A percentile compares a stretch with the other conserved stretches of the same genome.
These are phyloP conservation scores for Prenolepis imparis DNA, from an alignment of 2,888 invertebrate genomes.

Conservation along the genomic window DNA sequence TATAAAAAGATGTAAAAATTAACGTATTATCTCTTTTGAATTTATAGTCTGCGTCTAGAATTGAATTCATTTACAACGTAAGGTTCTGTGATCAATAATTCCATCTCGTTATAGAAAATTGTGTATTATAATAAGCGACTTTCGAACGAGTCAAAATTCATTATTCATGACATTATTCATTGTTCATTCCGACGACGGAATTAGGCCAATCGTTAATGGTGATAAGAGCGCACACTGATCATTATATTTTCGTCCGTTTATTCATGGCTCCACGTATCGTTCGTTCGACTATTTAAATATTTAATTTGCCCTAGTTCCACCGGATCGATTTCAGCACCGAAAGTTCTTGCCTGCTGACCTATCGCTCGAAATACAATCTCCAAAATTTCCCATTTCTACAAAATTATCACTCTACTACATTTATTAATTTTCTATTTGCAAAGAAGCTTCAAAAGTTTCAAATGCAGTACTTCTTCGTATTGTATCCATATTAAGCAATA, in stretches of 20 bases:
- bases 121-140: background rate
- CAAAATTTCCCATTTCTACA: background rate
- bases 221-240: conserved; percentile 8
- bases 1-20: background rate
- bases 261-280: conserved; percentile 28
- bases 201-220: conserved; percentile 20
- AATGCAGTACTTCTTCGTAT: background rate
- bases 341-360: conserved; percentile 36
- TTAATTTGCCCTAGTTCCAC: conserved; percentile 61
- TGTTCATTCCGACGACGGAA: conserved; percentile 26
- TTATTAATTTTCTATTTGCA: background rate
- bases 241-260: conserved; percentile 45
- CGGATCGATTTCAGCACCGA: conserved; percentile 58
- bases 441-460: background rate
- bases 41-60: background rate
- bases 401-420: background rate
- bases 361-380: conserved; percentile 47
- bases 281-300: conserved; percentile 52
- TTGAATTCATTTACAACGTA: background rate
- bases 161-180: conserved; percentile 45
- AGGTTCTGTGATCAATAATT: background rate
- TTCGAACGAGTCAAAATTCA: conserved; percentile 3
- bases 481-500: no score
- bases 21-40: background rate
- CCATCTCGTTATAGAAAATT: background rate